Base-by-base conservation (phyloP, 2,113 vertebrate genomes). In the Menura novaehollandiae region DNA sequence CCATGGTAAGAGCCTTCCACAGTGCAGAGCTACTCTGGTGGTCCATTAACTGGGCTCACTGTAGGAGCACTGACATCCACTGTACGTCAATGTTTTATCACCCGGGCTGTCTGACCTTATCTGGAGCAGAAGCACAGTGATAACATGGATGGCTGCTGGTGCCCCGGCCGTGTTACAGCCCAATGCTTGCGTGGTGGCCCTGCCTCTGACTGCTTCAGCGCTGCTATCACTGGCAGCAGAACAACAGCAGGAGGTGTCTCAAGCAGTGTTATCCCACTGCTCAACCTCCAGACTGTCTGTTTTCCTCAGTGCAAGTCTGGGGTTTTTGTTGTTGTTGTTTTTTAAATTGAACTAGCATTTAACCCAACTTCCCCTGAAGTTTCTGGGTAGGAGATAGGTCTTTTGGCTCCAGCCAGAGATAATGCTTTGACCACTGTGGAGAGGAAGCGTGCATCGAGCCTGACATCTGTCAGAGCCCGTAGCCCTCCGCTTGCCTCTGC, bases 101-200 rank as follows among this genome's bases (percentile, higher is more conserved):
- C 27, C n/a, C 55, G 30, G 60, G 24, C 69, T 78, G 56, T 24
- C 66, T 73, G 41, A 24, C 32, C 53, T 66, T 37, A 24, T 41
- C 78, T 68, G 67, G 69, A 79, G 62, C 53, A 82, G 75, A 71
- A 66, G 14, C 46, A 79, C 53, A n/a, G 46, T 1, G 44, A 43
- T 67, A 91, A 51, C 33, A 32, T 0, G 3, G 60, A 41, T 27
- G 32, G 66, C 66, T 89, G 33, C 74, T 52, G 27, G 44, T 27
- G 66, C n/a, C 32, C 26, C 0, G 0, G 14, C 0, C 1, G 27
- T 3, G 1, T 27, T 35, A 32, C 26, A 46, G 59, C 26, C 27
- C 67, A 55, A 8, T 0, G 8, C 44, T 32, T 47, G 51, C 7
- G 2, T 1, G 5, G 39, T 33, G 27, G 14, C 56, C 51, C 35